Percentiles rank a stretch among this genome's conserved stretches.
These are phyloP conservation scores for Stomatorhinus ivindoensis DNA, from an alignment of 2,113 vertebrate genomes.

Conservation along the genomic window DNA sequence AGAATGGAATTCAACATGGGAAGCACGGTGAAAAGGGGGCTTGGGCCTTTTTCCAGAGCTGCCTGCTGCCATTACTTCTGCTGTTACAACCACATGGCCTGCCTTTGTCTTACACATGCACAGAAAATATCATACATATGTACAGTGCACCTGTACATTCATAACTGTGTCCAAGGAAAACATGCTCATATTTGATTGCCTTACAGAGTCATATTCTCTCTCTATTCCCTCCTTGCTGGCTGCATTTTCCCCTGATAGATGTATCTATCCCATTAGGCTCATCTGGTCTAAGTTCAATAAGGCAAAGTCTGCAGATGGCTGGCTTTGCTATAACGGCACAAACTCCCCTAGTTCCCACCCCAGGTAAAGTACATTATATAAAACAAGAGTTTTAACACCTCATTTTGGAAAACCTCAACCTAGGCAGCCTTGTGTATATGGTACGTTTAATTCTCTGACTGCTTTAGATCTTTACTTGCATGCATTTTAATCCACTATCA, in stretches of 20 bases:
- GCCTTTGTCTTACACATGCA: constrained; percentile 9
- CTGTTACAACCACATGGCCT: neutral
- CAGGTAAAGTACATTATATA: neutral
- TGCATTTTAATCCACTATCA: neutral
- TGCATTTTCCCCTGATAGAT: neutral
- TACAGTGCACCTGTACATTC: neutral
- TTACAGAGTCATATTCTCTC: neutral
- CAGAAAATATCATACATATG: neutral
- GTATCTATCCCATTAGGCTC: neutral
- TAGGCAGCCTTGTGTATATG: neutral
- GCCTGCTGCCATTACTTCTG: constrained; percentile 39
- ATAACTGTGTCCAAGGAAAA: neutral
- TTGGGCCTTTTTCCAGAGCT: constrained; percentile 35
- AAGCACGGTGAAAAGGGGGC: constrained; percentile 29
- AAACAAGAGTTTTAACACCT: neutral
- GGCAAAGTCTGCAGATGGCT: neutral
- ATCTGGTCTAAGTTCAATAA: neutral
- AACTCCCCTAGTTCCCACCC: neutral
- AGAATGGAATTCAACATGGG: constrained; percentile 42
- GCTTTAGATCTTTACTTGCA: neutral
- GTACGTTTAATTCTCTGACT: neutral
- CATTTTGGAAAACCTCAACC: neutral
- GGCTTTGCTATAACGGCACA: neutral
- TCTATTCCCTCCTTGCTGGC: neutral
- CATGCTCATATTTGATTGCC: neutral